Evolutionary conservation across 1,140 invertebrate genomes (phyloP), one percentile per base, ranked within the genome.

Genomic region (Lineus longissimus): DNA sequence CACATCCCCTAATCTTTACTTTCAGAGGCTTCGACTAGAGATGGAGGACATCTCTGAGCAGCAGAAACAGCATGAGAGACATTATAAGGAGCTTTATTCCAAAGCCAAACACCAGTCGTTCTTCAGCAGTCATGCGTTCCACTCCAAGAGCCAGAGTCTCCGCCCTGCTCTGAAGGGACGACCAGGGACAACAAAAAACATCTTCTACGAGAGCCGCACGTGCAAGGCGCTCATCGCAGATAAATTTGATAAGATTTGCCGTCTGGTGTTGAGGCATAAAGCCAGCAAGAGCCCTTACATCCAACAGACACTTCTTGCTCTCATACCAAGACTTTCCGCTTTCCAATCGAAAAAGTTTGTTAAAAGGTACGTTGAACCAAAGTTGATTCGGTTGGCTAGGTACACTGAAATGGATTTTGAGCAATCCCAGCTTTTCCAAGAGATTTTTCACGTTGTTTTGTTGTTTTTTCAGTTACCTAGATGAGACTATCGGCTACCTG

Each of bases 291-390:
- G 88, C 54, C 80, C 85, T 0, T 89, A 93, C 77, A 91, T 97
- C 31, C 94, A 97, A 72, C 90, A 94, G 73, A 88, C 91, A 0
- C 78, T 98, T 11, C 85, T 98, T 61, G 89, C 89, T 25, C 87
- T 98, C 43, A 83, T 98, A 64, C 96, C 96, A n/a, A 85, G 95
- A 59, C 79, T 98, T n/a, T 94, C 93, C 7, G 93, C 94, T 15
- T 96, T 98, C 70, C 89, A 94, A 77, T 89, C 88, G 60, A 86
- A 88, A n/a, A 86, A 87, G 36, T 97, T 97, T 74, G 80, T 76
- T 13, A 67, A 73, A 66, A 76, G 73, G 81, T 82, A 64, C 76
- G 78, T 76, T 33, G 15, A n/a, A n/a, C n/a, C n/a, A n/a, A n/a
- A n/a, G n/a, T n/a, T n/a, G n/a, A n/a, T n/a, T n/a, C n/a, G n/a